phyloP scores from a whole-genome alignment of 2,888 invertebrate species.

The Cecidostiba fungosa region DNA sequence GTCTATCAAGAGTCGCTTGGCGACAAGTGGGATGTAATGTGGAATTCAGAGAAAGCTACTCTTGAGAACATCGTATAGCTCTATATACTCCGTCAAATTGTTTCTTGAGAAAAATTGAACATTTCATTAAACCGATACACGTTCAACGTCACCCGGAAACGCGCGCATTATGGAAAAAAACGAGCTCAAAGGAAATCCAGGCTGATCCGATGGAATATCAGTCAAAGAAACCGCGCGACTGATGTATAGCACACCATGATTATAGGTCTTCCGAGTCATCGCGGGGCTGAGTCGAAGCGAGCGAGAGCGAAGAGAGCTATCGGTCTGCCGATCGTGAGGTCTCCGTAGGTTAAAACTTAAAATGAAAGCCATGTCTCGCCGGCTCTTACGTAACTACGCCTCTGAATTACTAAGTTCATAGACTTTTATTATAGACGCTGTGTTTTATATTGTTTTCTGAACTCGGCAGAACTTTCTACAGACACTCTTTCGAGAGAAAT shows the following conservation, averaged over 20 bases:
- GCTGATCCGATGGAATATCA: constrained; percentile 12
- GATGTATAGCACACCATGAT: constrained; percentile 24
- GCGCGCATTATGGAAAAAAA: background rate
- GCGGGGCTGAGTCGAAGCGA: background rate
- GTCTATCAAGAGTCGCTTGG: background rate
- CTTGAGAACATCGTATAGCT: no score
- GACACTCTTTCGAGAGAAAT: background rate
- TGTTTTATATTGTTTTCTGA: background rate
- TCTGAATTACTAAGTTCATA: constrained; percentile 15
- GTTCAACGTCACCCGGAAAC: background rate
- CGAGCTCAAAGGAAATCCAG: background rate
- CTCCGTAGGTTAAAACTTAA: constrained; percentile 20
- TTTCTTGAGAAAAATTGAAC: background rate
- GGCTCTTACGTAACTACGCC: constrained; percentile 29
- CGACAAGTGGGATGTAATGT: background rate
- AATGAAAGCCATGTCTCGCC: constrained; percentile 13
- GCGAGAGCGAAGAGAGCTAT: background rate
- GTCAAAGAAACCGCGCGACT: constrained; percentile 1
- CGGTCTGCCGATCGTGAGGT: background rate
- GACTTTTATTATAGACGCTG: constrained; percentile 37
- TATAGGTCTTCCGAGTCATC: constrained; percentile 33
- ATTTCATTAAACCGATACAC: background rate
- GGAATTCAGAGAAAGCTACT: no score
- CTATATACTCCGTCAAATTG: no score
- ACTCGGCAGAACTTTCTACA: background rate